Evolutionary conservation across 64 coral and sea anemone species (phyloP).

Genomic region (Pocillopora damicornis): DNA sequence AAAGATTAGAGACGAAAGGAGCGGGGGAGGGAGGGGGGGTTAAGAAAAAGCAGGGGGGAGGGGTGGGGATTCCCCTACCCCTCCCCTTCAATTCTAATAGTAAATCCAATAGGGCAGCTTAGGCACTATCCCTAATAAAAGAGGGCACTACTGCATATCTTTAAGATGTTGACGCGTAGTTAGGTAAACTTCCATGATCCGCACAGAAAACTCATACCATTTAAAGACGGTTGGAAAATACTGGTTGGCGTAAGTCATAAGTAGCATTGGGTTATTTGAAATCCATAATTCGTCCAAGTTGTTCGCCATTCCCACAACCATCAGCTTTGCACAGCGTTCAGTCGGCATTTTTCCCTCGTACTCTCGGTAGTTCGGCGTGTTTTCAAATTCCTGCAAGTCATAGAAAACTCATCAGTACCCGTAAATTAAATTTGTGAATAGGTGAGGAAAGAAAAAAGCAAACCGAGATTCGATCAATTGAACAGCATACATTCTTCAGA

Average conservation of each 20-base stretch:
- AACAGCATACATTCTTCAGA: not conserved
- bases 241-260: conserved; percentile 38
- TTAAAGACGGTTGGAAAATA: conserved; percentile 37
- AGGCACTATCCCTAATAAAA: too few relatives aligned
- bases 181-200: too few relatives aligned
- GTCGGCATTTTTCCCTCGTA: conserved; percentile 31
- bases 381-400: conserved; percentile 24
- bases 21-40: too few relatives aligned
- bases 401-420: not conserved
- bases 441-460: not conserved
- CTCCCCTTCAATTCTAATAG: too few relatives aligned
- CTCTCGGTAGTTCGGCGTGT: not conserved
- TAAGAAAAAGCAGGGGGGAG: too few relatives aligned
- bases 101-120: too few relatives aligned
- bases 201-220: conserved; percentile 28
- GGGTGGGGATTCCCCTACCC: too few relatives aligned
- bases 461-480: not conserved
- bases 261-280: conserved; percentile 10
- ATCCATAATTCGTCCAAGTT: conserved; percentile 75
- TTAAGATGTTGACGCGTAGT: too few relatives aligned
- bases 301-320: conserved; percentile 63
- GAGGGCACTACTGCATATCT: too few relatives aligned
- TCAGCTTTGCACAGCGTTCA: conserved; percentile 61
- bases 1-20: too few relatives aligned
- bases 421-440: not conserved